Evolutionary conservation across 53 echinoderm and acorn worm genomes (phyloP), one percentile per base, ranked within the genome.

Genomic region (Antedon mediterranea): DNA sequence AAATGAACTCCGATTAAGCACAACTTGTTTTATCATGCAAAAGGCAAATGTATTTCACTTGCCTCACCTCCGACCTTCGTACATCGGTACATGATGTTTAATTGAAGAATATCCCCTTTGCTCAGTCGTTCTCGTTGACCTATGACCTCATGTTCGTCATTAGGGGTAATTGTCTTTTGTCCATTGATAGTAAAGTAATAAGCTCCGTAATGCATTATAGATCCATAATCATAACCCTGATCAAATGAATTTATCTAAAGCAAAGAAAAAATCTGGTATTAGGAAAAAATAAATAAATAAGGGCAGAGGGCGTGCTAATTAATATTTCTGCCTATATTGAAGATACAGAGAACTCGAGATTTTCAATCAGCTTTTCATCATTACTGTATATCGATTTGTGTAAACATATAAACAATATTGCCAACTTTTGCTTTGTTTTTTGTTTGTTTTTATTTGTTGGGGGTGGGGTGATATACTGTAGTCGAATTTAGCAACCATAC

Each of bases 181-280:
- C 73, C 32, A 84, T 88, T 90, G 0, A 74, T 77, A 30, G 82
- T 88, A 85, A 84, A 90, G 32, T 80, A 78, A 0, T 71, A 79
- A 0, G 76, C 33, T 0, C 93, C 90, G 74, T 93, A 93, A 32
- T 93, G 93, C 93, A 93, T 93, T 9, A 88, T 77, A 0, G 93
- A 93, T 43, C 90, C 84, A 44, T 90, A 93, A 72, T 93, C 93
- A 71, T 93, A 93, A 74, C 85, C 89, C 73, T 93, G 93, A 71
- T 80, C 84, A n/a, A 90, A 44, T 2, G 90, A 90, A 43, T 88
- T 77, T 28, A 93, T 77, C 93, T 93, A 79, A 20, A 77, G 14
- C 9, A 34, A 72, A 30, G 28, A 4, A 26, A 72, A 23, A 4
- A 72, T 27, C 20, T n/a, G n/a, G n/a, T n/a, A n/a, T n/a, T n/a